A percentile compares a stretch with the other conserved stretches of the same genome.
phyloP scores from a whole-genome alignment of 2,113 vertebrate genomes.

The Peucedramus taeniatus region DNA sequence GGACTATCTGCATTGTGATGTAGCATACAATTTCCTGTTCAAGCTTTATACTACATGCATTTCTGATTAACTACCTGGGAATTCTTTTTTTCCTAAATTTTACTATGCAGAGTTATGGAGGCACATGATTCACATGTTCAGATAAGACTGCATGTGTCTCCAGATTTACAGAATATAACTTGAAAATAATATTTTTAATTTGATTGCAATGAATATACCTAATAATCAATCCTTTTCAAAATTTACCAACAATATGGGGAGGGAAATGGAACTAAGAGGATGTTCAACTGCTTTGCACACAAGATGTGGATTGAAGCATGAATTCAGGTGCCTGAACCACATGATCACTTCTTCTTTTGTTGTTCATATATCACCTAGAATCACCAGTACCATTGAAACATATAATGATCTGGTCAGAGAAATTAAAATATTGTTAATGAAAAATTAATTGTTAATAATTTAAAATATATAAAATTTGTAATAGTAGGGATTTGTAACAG shows the following conservation, averaged over 20 bases:
- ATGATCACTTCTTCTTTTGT: neutral
- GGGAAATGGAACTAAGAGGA: neutral
- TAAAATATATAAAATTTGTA: neutral
- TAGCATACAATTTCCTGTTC: neutral
- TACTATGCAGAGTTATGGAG: neutral
- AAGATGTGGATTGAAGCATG: neutral
- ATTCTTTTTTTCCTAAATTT: neutral
- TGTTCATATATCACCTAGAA: neutral
- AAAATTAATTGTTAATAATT: neutral
- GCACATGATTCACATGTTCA: neutral
- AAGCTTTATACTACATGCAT: neutral
- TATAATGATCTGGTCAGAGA: neutral
- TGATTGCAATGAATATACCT: neutral
- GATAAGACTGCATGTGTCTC: neutral
- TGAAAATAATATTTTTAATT: neutral
- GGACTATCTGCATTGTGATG: neutral
- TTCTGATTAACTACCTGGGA: neutral
- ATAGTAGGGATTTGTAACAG: neutral
- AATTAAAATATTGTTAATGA: neutral
- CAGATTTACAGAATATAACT: neutral
- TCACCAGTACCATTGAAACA: accelerated
- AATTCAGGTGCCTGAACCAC: neutral
- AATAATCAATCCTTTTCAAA: neutral
- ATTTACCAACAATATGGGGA: neutral
- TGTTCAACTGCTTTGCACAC: neutral